Percentiles rank a stretch among this genome's conserved stretches.
phyloP scores from a whole-genome alignment of 2,113 vertebrate genomes.

The Pycnonotus jocosus region DNA sequence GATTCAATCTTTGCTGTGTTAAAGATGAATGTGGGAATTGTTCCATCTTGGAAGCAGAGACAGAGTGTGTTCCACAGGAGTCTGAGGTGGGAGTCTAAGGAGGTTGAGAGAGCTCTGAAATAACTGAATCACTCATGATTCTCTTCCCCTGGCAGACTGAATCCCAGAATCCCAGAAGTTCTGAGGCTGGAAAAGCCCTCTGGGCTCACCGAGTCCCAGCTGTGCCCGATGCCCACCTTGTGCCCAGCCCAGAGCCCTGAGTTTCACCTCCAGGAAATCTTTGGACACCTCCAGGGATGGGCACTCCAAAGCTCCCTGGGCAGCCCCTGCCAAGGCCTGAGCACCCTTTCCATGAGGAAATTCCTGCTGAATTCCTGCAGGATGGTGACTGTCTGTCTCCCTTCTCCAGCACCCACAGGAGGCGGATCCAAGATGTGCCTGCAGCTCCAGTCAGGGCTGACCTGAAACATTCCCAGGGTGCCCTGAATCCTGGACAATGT shows the following conservation, averaged over 20 bases:
- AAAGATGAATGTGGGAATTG: not conserved
- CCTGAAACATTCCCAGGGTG: fast-evolving
- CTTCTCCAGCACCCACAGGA: not conserved
- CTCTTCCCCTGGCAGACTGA: not conserved
- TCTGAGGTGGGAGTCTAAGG: not conserved
- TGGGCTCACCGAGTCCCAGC: fast-evolving
- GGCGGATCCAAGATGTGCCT: not conserved
- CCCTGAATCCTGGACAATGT: not conserved
- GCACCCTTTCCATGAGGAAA: fast-evolving
- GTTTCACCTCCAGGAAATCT: not conserved
- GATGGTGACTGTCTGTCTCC: not conserved
- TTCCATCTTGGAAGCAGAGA: not conserved
- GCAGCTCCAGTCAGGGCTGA: fast-evolving
- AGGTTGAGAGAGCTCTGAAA: not conserved
- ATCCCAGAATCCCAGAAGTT: not conserved
- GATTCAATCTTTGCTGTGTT: not conserved
- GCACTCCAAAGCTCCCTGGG: fast-evolving
- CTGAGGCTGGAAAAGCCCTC: not conserved
- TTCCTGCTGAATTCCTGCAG: not conserved
- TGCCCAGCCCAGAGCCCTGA: not conserved
- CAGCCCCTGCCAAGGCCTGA: not conserved
- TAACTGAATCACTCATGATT: not conserved
- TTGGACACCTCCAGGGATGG: not conserved
- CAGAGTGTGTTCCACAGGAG: not conserved
- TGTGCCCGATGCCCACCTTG: fast-evolving